Evolutionary conservation across 2,797 vertebrate genomes (phyloP).

Genomic region (Champsocephalus esox): DNA sequence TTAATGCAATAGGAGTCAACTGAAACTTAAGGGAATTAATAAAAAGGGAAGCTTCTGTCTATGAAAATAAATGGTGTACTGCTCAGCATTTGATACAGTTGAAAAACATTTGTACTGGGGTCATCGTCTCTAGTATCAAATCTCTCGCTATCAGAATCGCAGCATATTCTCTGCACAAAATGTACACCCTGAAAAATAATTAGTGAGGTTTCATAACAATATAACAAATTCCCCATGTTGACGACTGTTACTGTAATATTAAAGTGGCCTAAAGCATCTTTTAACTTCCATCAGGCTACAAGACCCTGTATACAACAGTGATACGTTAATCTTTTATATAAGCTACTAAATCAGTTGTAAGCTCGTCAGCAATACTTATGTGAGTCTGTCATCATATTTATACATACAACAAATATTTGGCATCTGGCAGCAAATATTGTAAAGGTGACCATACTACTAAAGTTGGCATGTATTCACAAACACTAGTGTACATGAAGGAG

Average conservation of each 20-base stretch:
- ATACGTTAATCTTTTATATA: constrained; percentile 59
- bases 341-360: constrained; percentile 53
- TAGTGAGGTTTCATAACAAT: constrained; percentile 41
- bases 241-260: constrained; percentile 55
- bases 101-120: constrained; percentile 33
- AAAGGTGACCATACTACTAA: constrained; percentile 55
- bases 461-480: constrained; percentile 69
- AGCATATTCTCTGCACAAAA: constrained; percentile 50
- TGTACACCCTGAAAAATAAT: constrained; percentile 56
- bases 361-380: constrained; percentile 66
- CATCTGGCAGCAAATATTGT: constrained; percentile 65
- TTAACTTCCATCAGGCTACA: constrained; percentile 64
- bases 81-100: constrained; percentile 33
- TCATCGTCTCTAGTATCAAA: constrained; percentile 46
- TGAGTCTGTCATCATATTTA: constrained; percentile 59
- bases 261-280: constrained; percentile 66
- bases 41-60: constrained; percentile 18
- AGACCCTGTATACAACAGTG: constrained; percentile 65
- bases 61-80: constrained; percentile 33
- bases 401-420: constrained; percentile 76
- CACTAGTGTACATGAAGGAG: constrained; percentile 58
- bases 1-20: constrained; percentile 1
- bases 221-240: constrained; percentile 49
- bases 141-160: constrained; percentile 45
- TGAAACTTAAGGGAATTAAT: constrained; percentile 19